A percentile compares a stretch with the other conserved stretches of the same genome.
These are phyloP conservation scores for Phylloscopus trochiloides DNA, from an alignment of 2,113 vertebrate genomes.

Conservation along the genomic window DNA sequence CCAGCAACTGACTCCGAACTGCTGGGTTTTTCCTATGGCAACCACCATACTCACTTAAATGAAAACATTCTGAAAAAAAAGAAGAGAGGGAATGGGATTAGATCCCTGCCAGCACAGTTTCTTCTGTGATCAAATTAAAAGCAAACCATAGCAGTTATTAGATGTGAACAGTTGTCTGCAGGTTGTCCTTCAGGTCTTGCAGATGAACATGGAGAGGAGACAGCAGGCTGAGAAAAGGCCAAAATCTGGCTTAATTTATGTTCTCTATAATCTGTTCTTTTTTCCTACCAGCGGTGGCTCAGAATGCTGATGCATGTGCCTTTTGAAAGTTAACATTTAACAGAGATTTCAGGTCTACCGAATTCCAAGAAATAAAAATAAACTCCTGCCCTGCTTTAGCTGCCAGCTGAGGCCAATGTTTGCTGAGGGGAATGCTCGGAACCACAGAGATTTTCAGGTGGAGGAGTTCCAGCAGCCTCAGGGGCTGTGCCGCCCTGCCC, in stretches of 20 bases:
- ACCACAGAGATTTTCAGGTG: not conserved
- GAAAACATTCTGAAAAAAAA: not conserved
- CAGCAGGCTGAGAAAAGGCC: not conserved
- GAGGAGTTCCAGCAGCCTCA: not conserved
- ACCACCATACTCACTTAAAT: not conserved
- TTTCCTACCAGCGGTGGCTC: not conserved
- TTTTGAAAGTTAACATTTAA: slow-evolving; percentile 76
- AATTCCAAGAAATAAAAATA: slow-evolving; percentile 76
- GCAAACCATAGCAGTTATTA: not conserved
- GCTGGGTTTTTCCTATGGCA: slow-evolving; percentile 16
- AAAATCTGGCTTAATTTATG: not conserved
- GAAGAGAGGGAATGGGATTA: not conserved
- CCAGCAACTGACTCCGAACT: not conserved
- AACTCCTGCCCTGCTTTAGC: slow-evolving; percentile 57
- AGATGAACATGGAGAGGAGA: not conserved
- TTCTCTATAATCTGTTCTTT: not conserved
- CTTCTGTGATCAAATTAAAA: not conserved
- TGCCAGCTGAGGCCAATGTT: slow-evolving; percentile 67
- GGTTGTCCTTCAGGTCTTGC: not conserved
- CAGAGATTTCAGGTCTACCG: slow-evolving; percentile 71
- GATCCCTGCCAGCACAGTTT: not conserved
- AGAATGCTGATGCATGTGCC: slow-evolving; percentile 65
- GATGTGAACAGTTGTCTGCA: not conserved
- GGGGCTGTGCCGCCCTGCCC: not conserved
- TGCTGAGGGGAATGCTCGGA: not conserved